These are phyloP conservation scores for Plectropomus leopardus DNA, from an alignment of 2,113 vertebrate species.

Conservation along the genomic window DNA sequence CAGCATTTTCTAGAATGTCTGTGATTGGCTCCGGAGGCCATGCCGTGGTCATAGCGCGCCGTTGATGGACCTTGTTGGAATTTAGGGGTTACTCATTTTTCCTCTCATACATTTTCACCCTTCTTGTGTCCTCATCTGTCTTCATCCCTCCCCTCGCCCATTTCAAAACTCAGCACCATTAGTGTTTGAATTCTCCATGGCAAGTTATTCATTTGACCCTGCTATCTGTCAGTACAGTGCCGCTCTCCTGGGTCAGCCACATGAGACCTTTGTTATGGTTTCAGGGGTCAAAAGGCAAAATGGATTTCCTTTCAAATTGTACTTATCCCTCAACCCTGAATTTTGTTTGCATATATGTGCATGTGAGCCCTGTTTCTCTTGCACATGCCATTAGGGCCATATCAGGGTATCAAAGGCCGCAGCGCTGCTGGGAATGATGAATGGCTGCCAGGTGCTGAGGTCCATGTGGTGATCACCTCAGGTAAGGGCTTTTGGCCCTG, in stretches of 20 bases:
- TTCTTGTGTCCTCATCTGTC: slow-evolving; percentile 24
- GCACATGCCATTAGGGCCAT: slow-evolving; percentile 36
- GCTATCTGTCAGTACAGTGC: slow-evolving; percentile 65
- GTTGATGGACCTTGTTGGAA: too few relatives aligned
- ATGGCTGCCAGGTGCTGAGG: slow-evolving; percentile 76
- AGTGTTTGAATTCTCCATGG: slow-evolving; percentile 62
- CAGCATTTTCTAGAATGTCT: too few relatives aligned
- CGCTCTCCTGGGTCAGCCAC: slow-evolving; percentile 60
- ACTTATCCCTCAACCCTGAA: slow-evolving; percentile 29
- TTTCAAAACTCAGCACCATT: slow-evolving; percentile 49
- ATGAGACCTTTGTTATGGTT: slow-evolving; percentile 66
- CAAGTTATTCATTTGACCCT: slow-evolving; percentile 66
- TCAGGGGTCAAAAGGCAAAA: slow-evolving; percentile 60
- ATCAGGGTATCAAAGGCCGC: slow-evolving; percentile 68
- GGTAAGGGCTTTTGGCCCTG: slow-evolving; percentile 50
- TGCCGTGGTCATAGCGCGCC: too few relatives aligned
- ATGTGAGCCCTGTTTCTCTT: slow-evolving; percentile 22
- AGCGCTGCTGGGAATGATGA: slow-evolving; percentile 67
- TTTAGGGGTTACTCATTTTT: slow-evolving; percentile 33
- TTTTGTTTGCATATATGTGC: slow-evolving; percentile 52
- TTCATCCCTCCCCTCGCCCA: slow-evolving; percentile 18
- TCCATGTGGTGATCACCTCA: slow-evolving; percentile 62
- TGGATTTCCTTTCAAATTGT: slow-evolving; percentile 69
- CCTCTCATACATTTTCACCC: slow-evolving; percentile 3
- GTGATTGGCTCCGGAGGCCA: too few relatives aligned